Conservation (phyloP, 2,888 invertebrate genomes). For the Brachynemurus nebulosus region DNA sequence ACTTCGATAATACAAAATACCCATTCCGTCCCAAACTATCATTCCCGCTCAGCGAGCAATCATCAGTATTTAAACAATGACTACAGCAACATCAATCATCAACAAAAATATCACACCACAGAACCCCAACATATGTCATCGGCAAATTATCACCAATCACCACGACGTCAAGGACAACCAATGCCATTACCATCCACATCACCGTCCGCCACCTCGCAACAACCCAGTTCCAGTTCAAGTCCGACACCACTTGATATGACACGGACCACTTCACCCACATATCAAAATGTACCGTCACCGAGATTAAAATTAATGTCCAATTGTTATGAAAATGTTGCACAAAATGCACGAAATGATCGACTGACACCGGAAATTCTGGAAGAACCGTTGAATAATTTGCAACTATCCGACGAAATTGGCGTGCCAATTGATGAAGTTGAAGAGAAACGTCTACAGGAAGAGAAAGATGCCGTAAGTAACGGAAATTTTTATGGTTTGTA, state of each 20-base stretch:
- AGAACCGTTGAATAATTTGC: conserved; percentile 24
- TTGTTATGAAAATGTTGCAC: conserved; percentile 1
- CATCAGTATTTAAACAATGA: background rate
- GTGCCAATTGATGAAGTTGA: conserved; percentile 37
- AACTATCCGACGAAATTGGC: conserved; percentile 31
- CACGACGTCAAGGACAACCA: conserved; percentile 26
- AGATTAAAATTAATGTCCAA: background rate
- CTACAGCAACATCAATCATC: background rate
- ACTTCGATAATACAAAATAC: background rate
- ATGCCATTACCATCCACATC: conserved; percentile 25
- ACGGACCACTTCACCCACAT: background rate
- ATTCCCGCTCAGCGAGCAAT: background rate
- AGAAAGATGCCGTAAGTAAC: conserved; percentile 54
- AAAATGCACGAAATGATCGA: no score
- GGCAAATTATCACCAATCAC: conserved; percentile 12
- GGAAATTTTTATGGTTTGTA: no score
- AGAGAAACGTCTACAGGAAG: conserved; percentile 52
- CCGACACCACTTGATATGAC: background rate
- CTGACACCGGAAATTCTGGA: conserved; percentile 12
- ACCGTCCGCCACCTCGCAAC: no score
- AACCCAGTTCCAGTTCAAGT: background rate
- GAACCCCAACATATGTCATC: background rate
- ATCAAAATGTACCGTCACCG: conserved; percentile 1
- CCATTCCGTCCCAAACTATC: background rate
- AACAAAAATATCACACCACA: background rate